Evolutionary conservation across 1,140 invertebrate species (phyloP), one percentile per base, ranked within the genome.

Genomic region (Armadillidium nasatum): DNA sequence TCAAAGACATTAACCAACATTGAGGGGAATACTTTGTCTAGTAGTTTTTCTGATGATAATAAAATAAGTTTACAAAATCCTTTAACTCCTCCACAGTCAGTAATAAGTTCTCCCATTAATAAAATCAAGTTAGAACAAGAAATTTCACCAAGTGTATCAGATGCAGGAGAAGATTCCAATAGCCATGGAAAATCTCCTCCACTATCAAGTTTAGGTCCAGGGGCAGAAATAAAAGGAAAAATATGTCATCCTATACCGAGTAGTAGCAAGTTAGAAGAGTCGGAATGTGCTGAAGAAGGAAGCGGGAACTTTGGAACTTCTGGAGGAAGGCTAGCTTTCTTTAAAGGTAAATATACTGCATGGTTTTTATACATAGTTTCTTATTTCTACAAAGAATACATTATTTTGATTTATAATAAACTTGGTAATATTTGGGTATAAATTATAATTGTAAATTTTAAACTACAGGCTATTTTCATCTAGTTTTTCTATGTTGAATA

Each of bases 121-220:
- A 60, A 60, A 19, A 60, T 60, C 50, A 60, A 60, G 19, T 60
- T 60, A 15, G 50, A 60, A 60, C 50, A 19, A 60, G 50, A 60
- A 19, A 60, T 15, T 19, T 60, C 50, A 15, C 50, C 50, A 60
- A 13, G 1, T 60, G 50, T 19, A 15, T 15, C 50, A 60, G 50
- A 60, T 15, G 50, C 11, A 15, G 50, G 50, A 60, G 50, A 60
- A 15, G 50, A 13, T 15, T 60, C 50, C 7, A 60, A 60, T 60
- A 19, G 33, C 33, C 33, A 60, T 15, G 19, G 19, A 19, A 60
- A 13, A 13, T 60, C 50, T 60, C 50, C 50, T 19, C 50, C 50
- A 13, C 11, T 60, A 13, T 60, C 50, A 13, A 60, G 50, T 60
- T 60, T 60, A 7, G 50, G 50, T 13, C 50, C 50, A 15, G 50